These are phyloP conservation scores for Cyclophora albipunctata DNA, from an alignment of 2,888 invertebrate genomes.

Conservation along the genomic window DNA sequence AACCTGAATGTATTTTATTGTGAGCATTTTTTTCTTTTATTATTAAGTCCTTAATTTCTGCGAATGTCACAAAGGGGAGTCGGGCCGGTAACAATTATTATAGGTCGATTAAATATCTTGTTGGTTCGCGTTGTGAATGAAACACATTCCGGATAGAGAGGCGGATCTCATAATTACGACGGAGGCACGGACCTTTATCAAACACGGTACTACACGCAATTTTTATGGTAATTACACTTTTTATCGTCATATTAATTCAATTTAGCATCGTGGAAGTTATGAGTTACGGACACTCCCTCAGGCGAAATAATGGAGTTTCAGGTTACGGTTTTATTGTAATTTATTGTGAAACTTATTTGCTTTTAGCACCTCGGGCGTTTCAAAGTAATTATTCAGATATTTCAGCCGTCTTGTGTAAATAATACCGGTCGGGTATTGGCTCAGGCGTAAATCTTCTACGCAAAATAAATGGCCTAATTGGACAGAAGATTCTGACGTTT, in stretches of 20 bases:
- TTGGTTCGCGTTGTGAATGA: slow-evolving; percentile 12
- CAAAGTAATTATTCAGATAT: slow-evolving; percentile 33
- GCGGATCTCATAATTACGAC: slow-evolving; percentile 42
- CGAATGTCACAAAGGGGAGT: slow-evolving; percentile 14
- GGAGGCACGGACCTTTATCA: slow-evolving; percentile 24
- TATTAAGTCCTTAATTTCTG: background rate
- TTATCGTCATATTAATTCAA: slow-evolving; percentile 58
- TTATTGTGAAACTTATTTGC: slow-evolving; percentile 42
- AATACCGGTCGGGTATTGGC: slow-evolving; percentile 30
- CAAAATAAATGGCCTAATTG: slow-evolving; percentile 15
- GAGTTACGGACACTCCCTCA: slow-evolving; percentile 33
- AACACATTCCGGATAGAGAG: slow-evolving; percentile 46
- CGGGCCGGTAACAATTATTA: slow-evolving; percentile 10
- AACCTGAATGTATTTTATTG: too few relatives aligned
- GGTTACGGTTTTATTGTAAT: slow-evolving; percentile 42
- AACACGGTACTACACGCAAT: slow-evolving; percentile 39
- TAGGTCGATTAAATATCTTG: slow-evolving; percentile 12
- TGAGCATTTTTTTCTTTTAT: too few relatives aligned
- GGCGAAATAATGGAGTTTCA: slow-evolving; percentile 37
- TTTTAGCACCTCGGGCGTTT: slow-evolving; percentile 33
- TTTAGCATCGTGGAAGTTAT: slow-evolving; percentile 52
- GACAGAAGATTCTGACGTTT: slow-evolving; percentile 16
- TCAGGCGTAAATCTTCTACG: slow-evolving; percentile 26
- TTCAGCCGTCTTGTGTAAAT: slow-evolving; percentile 21
- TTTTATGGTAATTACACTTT: slow-evolving; percentile 68